A percentile compares a stretch with the other conserved stretches of the same genome.
Evolutionary conservation across 2,797 vertebrate genomes (phyloP).

Genomic region (Artibeus lituratus): DNA sequence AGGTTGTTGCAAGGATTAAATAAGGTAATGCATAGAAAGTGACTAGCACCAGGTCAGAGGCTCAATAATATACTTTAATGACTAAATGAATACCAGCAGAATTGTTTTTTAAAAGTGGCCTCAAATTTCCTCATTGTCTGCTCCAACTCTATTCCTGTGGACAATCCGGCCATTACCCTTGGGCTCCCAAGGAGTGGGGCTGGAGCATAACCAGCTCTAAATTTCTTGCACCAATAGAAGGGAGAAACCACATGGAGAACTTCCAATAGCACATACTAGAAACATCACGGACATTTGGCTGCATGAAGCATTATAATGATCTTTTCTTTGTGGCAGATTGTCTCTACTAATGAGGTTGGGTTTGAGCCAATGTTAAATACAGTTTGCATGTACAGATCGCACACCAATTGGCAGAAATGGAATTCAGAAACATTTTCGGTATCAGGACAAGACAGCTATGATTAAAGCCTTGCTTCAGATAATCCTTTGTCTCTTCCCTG

Average conservation of each 20-base stretch:
- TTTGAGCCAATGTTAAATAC: conserved; percentile 74
- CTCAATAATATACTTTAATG: not conserved
- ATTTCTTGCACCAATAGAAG: conserved; percentile 39
- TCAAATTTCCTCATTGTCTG: conserved; percentile 1
- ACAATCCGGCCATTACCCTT: not conserved
- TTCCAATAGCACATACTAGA: conserved; percentile 51
- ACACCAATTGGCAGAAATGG: conserved; percentile 61
- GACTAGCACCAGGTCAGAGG: not conserved
- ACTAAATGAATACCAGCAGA: not conserved
- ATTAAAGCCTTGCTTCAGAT: conserved; percentile 61
- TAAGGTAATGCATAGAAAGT: not conserved
- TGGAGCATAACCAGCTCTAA: not conserved
- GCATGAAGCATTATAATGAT: conserved; percentile 66
- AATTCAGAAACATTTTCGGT: conserved; percentile 54
- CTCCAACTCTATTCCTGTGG: not conserved
- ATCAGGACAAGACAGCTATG: conserved; percentile 45
- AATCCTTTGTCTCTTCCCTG: conserved; percentile 30
- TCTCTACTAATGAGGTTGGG: conserved; percentile 76
- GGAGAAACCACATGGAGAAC: conserved; percentile 56
- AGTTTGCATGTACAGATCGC: conserved; percentile 70
- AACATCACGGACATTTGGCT: conserved; percentile 67
- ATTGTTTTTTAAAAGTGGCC: not conserved
- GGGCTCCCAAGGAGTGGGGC: not conserved
- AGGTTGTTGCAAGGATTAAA: not conserved
- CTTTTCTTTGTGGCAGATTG: conserved; percentile 73